phyloP scores from a whole-genome alignment of 2,888 invertebrate species.

The Drosophila aldrichi region DNA sequence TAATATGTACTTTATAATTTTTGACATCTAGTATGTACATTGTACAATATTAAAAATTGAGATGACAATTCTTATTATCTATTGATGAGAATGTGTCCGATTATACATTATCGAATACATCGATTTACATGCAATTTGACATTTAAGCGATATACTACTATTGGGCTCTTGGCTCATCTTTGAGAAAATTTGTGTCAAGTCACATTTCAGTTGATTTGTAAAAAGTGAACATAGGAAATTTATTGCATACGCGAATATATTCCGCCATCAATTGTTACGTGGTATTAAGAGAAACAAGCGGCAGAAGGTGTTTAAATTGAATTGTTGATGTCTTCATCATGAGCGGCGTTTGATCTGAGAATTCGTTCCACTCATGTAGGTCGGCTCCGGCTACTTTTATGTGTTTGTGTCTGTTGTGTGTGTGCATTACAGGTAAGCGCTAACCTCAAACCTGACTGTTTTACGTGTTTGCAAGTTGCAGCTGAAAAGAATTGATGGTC shows the following conservation, averaged over 20 bases:
- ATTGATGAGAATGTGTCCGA: too few species aligned
- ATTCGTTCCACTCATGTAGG: conserved; percentile 75
- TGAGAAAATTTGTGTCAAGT: too few species aligned
- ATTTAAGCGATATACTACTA: too few species aligned
- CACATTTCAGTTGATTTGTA: too few species aligned
- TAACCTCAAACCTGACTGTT: conserved; percentile 28
- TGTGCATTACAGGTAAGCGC: conserved; percentile 33
- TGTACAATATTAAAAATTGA: too few species aligned
- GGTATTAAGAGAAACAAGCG: conserved; percentile 12
- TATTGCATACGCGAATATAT: background rate
- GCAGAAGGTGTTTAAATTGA: conserved; percentile 65
- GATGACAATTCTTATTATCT: too few species aligned
- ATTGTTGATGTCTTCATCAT: conserved; percentile 78
- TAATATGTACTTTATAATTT: too few species aligned
- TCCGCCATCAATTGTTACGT: background rate
- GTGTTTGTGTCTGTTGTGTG: conserved; percentile 11
- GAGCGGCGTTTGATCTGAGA: conserved; percentile 74
- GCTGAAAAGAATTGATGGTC: conserved; percentile 19
- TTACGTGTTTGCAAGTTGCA: conserved; percentile 26
- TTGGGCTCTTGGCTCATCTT: too few species aligned
- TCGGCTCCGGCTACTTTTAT: conserved; percentile 31
- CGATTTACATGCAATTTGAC: too few species aligned
- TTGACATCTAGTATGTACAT: too few species aligned
- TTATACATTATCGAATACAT: too few species aligned
- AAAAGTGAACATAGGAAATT: background rate